Evolutionary conservation across 2,113 vertebrate genomes (phyloP).

Genomic region (Centropus bengalensis): DNA sequence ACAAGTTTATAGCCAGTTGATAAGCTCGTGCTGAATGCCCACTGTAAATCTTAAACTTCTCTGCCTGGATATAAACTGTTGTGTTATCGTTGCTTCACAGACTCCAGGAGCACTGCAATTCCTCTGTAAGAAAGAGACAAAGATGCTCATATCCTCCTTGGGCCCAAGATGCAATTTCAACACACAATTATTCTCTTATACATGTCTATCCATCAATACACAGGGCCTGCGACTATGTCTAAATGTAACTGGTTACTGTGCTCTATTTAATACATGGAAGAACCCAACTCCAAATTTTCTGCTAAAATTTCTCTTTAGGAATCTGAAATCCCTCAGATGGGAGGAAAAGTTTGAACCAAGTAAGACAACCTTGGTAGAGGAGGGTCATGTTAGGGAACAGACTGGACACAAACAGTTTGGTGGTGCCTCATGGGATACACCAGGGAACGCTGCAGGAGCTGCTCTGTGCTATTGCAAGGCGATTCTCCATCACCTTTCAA

Average conservation of each 20-base stretch:
- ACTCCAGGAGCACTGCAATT: background rate
- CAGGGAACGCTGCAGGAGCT: background rate
- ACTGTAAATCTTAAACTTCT: background rate
- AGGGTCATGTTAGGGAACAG: background rate
- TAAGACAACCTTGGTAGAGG: background rate
- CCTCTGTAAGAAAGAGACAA: background rate
- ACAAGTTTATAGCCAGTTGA: background rate
- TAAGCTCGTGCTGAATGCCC: background rate
- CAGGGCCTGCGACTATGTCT: background rate
- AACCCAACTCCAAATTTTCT: background rate
- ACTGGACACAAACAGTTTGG: background rate
- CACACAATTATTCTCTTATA: background rate
- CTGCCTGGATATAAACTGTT: background rate
- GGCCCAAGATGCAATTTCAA: background rate
- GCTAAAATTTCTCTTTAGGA: background rate
- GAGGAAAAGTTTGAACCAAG: background rate
- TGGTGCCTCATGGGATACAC: background rate
- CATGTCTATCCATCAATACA: background rate
- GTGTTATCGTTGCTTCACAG: background rate
- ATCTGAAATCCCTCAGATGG: background rate
- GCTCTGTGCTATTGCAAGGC: fast-evolving
- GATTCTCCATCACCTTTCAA: background rate
- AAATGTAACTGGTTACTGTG: background rate
- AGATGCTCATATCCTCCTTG: background rate
- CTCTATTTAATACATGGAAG: background rate